Evolutionary conservation across 2,888 invertebrate species (phyloP).

Genomic region (Flabesymbios commensalis): DNA sequence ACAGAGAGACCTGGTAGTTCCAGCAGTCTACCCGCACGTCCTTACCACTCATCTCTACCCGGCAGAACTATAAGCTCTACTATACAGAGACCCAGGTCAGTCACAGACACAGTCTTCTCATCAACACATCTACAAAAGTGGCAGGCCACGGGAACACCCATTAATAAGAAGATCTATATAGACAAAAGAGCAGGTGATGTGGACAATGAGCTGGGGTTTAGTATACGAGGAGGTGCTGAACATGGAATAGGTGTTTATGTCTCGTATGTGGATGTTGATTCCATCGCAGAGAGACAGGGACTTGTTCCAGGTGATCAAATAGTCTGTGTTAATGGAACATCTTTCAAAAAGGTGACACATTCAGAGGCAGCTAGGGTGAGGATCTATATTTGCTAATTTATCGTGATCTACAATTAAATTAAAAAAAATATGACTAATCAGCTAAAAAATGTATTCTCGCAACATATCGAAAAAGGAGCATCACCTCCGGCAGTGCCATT

Average conservation of each 20-base stretch:
- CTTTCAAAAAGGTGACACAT: constrained; percentile 67
- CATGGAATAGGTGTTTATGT: constrained; percentile 94
- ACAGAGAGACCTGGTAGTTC: too few species aligned
- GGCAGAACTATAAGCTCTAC: not conserved
- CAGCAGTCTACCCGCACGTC: not conserved
- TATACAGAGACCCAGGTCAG: not conserved
- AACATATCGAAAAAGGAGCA: too few species aligned
- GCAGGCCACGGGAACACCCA: not conserved
- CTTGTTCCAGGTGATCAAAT: constrained; percentile 80
- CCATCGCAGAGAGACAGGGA: constrained; percentile 87
- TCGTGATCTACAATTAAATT: too few species aligned
- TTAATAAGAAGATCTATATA: constrained; percentile 4
- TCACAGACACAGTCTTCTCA: not conserved
- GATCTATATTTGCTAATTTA: not conserved
- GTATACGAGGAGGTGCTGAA: constrained; percentile 92
- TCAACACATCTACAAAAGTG: constrained; percentile 1
- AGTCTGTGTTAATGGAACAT: constrained; percentile 88
- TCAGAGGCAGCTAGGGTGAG: constrained; percentile 51
- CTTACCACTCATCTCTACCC: not conserved
- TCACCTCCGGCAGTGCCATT: too few species aligned
- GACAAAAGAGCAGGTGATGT: not conserved
- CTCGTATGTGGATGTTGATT: constrained; percentile 91
- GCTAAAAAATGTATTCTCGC: too few species aligned
- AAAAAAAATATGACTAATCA: too few species aligned
- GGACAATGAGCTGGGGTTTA: constrained; percentile 70